Base-by-base conservation (phyloP, 2,888 invertebrate genomes). In the Xanthorhoe spadicearia region DNA sequence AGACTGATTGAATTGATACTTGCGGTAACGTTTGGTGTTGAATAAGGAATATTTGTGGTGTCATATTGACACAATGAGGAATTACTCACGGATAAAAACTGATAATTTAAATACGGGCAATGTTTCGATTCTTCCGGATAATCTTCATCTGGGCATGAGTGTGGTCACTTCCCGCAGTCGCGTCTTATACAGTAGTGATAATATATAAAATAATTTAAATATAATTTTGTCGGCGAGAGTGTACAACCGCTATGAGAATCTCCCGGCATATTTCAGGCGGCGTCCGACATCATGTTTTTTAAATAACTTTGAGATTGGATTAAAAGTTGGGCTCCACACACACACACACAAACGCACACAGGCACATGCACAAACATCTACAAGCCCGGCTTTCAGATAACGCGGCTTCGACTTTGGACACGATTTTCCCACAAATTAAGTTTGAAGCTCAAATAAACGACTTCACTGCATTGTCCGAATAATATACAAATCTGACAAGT, bases 271-370 rank as follows among this genome's bases (percentile, higher is more conserved):
- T 53, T 35, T 53, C 52, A 48, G 4, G 6, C 28, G 46, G 52
- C 18, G 17, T 58, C 18, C 52, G 58, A 67, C 65, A 65, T 68
- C 68, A 70, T 72, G 70, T 70, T 70, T 72, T 69, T 72, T 63
- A 70, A 70, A 70, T 65, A 69, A 62, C 50, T 66, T 61, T 49
- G 28, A 53, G 17, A 64, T 52, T 67, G 60, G 70, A 69, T 69
- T 70, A 67, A 64, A 69, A 70, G 70, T 72, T 69, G 48, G 9
- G 43, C 48, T 58, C 51, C 28, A 59, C 38, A 43, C 38, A 43
- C 38, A 43, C 10, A 13, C 7, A 32, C 7, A 23, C 23, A 23
- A 1, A 1, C 23, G 1, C 23, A 23, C 23, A 23, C 23, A 23
- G n/a, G n/a, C 23, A 23, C 23, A n/a, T n/a, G n/a, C 38, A 43